Conservation (phyloP, 2,888 invertebrate genomes). For the Spilosoma lubricipeda region DNA sequence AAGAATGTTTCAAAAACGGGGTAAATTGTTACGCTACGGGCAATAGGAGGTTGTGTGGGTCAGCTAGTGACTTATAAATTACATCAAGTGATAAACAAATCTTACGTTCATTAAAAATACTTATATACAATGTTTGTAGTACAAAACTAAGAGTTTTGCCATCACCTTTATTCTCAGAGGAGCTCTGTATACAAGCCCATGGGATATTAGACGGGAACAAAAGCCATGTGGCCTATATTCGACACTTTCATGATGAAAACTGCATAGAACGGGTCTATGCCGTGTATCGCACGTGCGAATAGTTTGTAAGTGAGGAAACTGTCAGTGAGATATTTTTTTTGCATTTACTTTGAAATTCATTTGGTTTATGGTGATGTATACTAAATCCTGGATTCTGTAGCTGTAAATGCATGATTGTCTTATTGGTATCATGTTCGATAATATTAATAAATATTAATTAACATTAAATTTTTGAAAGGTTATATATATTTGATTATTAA, state of each 20-base stretch:
- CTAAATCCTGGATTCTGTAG: no score
- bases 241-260: constrained; percentile 35
- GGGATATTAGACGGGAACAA: constrained; percentile 48
- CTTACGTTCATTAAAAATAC: background rate
- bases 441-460: no score
- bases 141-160: background rate
- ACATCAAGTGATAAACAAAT: background rate
- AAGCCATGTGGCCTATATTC: constrained; percentile 49
- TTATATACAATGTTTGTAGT: background rate
- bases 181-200: constrained; percentile 13
- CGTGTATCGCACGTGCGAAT: constrained; percentile 22
- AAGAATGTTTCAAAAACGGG: no score
- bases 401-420: no score
- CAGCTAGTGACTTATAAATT: background rate
- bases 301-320: constrained; percentile 30
- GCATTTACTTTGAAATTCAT: background rate
- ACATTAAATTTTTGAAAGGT: no score
- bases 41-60: no score
- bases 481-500: no score
- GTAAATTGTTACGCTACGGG: no score
- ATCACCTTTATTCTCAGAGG: constrained; percentile 2
- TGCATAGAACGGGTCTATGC: constrained; percentile 34
- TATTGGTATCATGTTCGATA: no score
- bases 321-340: constrained; percentile 2
- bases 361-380: background rate